Evolutionary conservation across 2,113 vertebrate genomes (phyloP).

Genomic region (Serilophus lunatus): DNA sequence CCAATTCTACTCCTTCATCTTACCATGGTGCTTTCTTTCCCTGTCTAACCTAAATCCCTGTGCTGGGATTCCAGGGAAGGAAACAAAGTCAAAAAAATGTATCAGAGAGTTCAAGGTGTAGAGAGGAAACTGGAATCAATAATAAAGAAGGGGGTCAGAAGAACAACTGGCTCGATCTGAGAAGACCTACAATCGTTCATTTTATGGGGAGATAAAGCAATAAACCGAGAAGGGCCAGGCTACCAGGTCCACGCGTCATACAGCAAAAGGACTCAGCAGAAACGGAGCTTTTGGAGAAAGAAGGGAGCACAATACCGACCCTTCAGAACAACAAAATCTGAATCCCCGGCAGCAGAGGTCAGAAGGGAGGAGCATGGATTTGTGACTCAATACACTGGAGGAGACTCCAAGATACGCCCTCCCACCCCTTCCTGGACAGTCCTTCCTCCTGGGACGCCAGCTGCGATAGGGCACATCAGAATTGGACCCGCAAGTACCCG

Average conservation of each 20-base stretch:
- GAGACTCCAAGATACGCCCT: background rate
- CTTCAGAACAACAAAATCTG: background rate
- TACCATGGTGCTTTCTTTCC: background rate
- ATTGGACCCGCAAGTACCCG: background rate
- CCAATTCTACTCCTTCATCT: background rate
- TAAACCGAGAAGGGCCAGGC: background rate
- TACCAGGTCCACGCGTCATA: rapidly evolving
- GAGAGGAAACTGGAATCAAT: background rate
- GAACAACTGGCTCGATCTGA: background rate
- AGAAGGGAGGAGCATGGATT: background rate
- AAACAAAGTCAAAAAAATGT: background rate
- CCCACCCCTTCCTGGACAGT: background rate
- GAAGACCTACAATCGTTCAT: background rate
- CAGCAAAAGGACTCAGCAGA: background rate
- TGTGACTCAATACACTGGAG: background rate
- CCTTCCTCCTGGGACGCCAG: background rate
- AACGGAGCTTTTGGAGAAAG: background rate
- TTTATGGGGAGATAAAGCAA: background rate
- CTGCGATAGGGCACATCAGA: background rate
- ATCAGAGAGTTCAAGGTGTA: background rate
- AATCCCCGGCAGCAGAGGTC: background rate
- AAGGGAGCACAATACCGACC: background rate
- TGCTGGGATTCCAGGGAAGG: background rate
- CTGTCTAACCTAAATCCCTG: background rate
- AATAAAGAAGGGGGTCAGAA: background rate